phyloP scores from a whole-genome alignment of 2,888 invertebrate species.

The Heteromurus nitidus region DNA sequence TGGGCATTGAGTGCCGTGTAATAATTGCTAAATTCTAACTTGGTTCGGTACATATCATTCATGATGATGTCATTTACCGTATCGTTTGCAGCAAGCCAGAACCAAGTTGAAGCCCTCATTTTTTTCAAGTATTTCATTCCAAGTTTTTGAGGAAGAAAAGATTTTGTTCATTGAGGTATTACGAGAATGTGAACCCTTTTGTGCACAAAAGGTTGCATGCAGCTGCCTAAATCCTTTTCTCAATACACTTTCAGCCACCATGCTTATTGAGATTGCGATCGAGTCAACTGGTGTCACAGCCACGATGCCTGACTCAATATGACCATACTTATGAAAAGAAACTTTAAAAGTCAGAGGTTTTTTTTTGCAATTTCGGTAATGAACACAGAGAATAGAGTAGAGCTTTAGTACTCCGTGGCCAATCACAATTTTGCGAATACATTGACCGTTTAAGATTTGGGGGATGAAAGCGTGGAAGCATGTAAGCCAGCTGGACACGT shows the following conservation, averaged over 20 bases:
- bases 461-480: not conserved
- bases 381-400: not conserved
- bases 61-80: not conserved
- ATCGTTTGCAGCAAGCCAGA: not conserved
- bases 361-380: not conserved
- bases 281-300: not conserved
- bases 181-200: not conserved
- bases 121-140: not conserved
- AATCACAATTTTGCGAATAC: slow-evolving; percentile 11
- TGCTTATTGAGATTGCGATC: slow-evolving; percentile 1
- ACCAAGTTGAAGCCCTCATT: no score
- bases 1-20: not conserved
- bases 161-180: not conserved
- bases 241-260: not conserved
- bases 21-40: not conserved
- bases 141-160: not conserved
- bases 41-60: not conserved
- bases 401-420: slow-evolving; percentile 26
- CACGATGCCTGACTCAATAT: not conserved
- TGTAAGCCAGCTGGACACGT: slow-evolving; percentile 10
- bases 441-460: slow-evolving; percentile 8
- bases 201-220: not conserved
- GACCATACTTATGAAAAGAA: no score
- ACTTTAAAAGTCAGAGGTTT: slow-evolving; percentile 5
- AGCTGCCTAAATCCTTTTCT: not conserved